phyloP scores from a whole-genome alignment of 2,888 invertebrate species.

The Tenthredo amoena region DNA sequence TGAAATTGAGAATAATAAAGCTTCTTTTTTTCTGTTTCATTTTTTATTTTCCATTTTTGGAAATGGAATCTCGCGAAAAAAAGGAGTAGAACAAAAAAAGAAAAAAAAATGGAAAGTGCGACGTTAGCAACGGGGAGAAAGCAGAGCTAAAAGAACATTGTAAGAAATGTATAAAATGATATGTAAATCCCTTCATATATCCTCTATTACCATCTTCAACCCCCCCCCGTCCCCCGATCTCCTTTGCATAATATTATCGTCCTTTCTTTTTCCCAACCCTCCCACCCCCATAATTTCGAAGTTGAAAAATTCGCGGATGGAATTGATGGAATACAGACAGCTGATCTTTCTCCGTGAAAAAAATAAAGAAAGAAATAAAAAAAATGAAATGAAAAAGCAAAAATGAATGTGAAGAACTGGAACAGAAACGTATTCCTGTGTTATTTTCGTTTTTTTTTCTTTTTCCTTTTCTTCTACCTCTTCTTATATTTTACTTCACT shows the following conservation, averaged over 20 bases:
- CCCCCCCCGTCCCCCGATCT: slow-evolving; percentile 22
- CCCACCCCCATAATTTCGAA: neutral
- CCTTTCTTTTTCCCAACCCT: slow-evolving; percentile 36
- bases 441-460: no score
- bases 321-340: slow-evolving; percentile 38
- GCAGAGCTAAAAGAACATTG: slow-evolving; percentile 56
- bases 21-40: neutral
- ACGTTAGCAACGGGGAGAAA: neutral
- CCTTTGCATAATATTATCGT: slow-evolving; percentile 62
- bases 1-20: neutral
- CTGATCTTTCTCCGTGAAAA: neutral
- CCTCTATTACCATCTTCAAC: slow-evolving; percentile 60
- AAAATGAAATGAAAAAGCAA: neutral
- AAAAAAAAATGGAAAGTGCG: neutral
- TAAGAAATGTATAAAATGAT: slow-evolving; percentile 70
- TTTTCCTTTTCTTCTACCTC: neutral
- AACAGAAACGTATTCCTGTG: neutral
- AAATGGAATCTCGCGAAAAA: neutral
- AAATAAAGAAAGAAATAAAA: neutral
- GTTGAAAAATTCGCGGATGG: slow-evolving; percentile 8
- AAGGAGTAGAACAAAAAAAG: neutral
- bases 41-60: neutral
- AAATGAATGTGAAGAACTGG: neutral
- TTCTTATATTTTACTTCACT: no score
- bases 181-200: slow-evolving; percentile 68